Percentiles rank a stretch among this genome's conserved stretches.
Conservation (phyloP, 2,797 vertebrate genomes). For the Scolopax rusticola region DNA sequence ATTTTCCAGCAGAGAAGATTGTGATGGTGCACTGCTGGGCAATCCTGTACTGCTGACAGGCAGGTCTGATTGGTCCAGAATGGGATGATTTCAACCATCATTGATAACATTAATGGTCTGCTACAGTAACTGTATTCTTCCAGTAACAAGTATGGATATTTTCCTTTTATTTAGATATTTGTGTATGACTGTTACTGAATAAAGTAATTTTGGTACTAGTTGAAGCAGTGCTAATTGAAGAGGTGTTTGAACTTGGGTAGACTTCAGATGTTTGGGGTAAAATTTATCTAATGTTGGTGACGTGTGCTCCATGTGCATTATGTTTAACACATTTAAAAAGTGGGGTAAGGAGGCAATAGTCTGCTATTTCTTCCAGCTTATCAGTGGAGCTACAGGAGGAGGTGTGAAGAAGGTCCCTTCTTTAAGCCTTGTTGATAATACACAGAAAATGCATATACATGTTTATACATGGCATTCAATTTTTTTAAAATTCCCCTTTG, state of each 20-base stretch:
- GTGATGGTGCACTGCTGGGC: background rate
- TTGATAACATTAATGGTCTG: background rate
- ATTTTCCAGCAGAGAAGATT: background rate
- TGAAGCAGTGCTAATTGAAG: background rate
- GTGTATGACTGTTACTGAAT: background rate
- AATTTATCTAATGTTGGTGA: background rate
- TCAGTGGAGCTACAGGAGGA: background rate
- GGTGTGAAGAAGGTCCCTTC: background rate
- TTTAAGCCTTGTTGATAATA: background rate
- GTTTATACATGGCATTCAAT: background rate
- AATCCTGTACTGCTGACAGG: background rate
- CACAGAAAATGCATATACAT: background rate
- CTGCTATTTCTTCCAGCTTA: background rate
- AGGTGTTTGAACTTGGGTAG: background rate
- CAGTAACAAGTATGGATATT: background rate
- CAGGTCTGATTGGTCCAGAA: background rate
- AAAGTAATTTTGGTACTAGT: background rate
- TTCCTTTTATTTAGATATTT: background rate
- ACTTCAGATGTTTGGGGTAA: background rate
- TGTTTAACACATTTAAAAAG: background rate
- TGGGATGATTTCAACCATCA: background rate
- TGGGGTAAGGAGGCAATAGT: background rate
- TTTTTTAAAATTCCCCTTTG: background rate
- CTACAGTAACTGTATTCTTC: background rate
- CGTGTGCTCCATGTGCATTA: accelerated